phyloP scores from a whole-genome alignment of 2,113 vertebrate genomes.

The Microcebus murinus region DNA sequence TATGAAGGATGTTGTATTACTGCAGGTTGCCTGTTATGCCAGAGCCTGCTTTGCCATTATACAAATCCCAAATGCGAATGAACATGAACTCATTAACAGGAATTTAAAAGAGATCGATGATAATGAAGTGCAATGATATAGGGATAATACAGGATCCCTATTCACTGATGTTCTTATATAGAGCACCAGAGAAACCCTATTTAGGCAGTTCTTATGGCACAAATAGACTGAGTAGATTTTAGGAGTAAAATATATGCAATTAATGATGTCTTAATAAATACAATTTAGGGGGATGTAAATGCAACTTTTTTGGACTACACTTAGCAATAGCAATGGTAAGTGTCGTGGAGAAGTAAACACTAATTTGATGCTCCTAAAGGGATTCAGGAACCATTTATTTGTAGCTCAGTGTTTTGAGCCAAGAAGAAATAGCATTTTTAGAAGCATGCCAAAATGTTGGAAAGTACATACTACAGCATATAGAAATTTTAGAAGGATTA shows the following conservation, averaged over 20 bases:
- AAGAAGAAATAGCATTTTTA: conserved; percentile 22
- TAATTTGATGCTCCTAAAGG: not conserved
- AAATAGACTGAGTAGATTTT: not conserved
- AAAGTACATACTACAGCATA: not conserved
- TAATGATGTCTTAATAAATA: not conserved
- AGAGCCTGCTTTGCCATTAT: not conserved
- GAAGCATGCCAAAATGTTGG: not conserved
- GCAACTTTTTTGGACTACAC: not conserved
- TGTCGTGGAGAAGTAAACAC: not conserved
- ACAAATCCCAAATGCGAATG: not conserved
- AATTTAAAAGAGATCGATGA: not conserved
- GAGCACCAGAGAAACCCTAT: not conserved
- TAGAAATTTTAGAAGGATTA: not conserved
- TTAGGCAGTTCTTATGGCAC: not conserved
- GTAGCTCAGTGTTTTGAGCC: not conserved
- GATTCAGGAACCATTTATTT: not conserved
- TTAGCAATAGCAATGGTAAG: not conserved
- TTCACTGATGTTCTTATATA: not conserved
- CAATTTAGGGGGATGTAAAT: not conserved
- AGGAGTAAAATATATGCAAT: not conserved
- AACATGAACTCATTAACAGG: not conserved
- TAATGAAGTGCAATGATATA: not conserved
- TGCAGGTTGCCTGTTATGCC: not conserved
- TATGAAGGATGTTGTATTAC: not conserved
- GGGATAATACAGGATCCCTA: not conserved